Percentiles rank a stretch among this genome's conserved stretches.
phyloP scores from a whole-genome alignment of 2,888 invertebrate species.

The Drosophila anomalipes region DNA sequence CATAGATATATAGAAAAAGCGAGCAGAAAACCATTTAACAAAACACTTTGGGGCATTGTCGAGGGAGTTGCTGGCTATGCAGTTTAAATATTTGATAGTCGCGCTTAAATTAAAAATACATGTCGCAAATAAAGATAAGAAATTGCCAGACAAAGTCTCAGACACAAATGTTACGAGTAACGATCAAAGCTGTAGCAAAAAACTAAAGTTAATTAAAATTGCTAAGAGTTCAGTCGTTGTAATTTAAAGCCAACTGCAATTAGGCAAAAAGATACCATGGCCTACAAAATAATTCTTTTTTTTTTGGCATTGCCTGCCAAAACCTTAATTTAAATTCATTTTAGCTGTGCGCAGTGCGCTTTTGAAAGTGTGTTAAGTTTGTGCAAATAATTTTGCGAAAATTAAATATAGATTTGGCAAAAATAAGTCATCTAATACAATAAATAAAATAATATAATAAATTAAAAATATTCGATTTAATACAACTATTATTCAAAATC shows the following conservation, averaged over 20 bases:
- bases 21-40: constrained; percentile 53
- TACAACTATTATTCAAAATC: background rate
- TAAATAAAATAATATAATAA: background rate
- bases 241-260: constrained; percentile 67
- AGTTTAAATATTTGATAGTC: constrained; percentile 59
- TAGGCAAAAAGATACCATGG: constrained; percentile 46
- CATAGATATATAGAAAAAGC: background rate
- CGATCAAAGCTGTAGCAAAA: constrained; percentile 5
- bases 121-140: constrained; percentile 75
- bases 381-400: background rate
- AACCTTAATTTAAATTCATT: constrained; percentile 12
- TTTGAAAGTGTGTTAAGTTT: background rate
- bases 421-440: background rate
- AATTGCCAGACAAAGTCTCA: constrained; percentile 35
- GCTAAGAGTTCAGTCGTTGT: constrained; percentile 42
- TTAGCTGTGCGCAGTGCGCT: constrained; percentile 1
- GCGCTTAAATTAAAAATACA: constrained; percentile 70
- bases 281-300: constrained; percentile 13
- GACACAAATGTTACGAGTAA: constrained; percentile 11
- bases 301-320: constrained; percentile 15
- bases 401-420: background rate
- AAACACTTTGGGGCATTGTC: constrained; percentile 59
- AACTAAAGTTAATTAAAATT: constrained; percentile 65
- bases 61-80: constrained; percentile 45
- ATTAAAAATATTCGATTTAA: background rate